Conservation (phyloP, 1,140 invertebrate species). For the Drosophila malerkotliana region DNA sequence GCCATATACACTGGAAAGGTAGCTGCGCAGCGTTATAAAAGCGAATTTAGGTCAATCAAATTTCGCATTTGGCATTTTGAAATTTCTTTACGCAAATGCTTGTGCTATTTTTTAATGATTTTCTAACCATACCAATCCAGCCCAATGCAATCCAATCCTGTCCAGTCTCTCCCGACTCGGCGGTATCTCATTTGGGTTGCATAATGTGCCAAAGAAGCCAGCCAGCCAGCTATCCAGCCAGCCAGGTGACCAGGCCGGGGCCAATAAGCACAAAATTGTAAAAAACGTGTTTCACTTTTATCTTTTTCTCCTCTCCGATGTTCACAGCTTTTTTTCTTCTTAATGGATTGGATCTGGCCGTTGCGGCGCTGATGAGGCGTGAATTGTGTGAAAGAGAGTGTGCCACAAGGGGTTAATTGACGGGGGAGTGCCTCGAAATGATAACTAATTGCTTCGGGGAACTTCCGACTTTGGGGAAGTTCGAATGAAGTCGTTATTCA, state of each 20-base stretch:
- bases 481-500: constrained; percentile 42
- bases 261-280: constrained; percentile 73
- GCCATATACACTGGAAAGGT: constrained; percentile 63
- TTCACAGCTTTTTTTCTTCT: constrained; percentile 48
- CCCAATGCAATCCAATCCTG: constrained; percentile 17
- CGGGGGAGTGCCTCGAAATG: constrained; percentile 15
- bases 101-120: constrained; percentile 77
- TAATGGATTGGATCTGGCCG: constrained; percentile 58
- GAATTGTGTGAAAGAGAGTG: constrained; percentile 48
- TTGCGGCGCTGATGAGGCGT: constrained; percentile 41
- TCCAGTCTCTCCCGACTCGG: constrained; percentile 1
- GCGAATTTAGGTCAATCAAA: constrained; percentile 76
- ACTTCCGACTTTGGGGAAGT: constrained; percentile 20
- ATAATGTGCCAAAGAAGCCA: constrained; percentile 75
- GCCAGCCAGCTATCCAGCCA: constrained; percentile 15
- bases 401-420: constrained; percentile 48
- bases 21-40: constrained; percentile 67
- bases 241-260: constrained; percentile 64
- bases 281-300: constrained; percentile 69
- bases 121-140: constrained; percentile 51
- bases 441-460: constrained; percentile 30
- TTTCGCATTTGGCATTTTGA: constrained; percentile 72
- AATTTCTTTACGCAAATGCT: constrained; percentile 76
- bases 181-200: constrained; percentile 51
- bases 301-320: constrained; percentile 7